Conservation (phyloP, 2,797 vertebrate genomes). For the Mormyrus hasselquistii region DNA sequence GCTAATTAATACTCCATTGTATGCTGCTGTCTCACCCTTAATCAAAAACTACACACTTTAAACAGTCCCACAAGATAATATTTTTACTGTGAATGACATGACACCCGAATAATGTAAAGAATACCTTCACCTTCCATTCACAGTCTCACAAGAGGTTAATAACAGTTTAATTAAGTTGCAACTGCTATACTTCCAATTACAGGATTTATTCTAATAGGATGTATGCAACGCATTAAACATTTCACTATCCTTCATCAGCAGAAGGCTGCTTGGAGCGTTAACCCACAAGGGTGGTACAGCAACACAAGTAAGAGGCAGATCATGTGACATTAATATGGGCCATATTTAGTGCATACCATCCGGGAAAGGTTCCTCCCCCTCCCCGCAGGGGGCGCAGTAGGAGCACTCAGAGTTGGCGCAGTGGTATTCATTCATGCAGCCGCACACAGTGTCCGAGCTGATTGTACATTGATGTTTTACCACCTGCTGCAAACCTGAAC, state of each 20-base stretch:
- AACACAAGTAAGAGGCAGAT: not conserved
- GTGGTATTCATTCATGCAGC: conserved; percentile 44
- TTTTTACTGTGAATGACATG: not conserved
- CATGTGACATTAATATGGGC: not conserved
- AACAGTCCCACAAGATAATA: not conserved
- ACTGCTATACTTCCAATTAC: not conserved
- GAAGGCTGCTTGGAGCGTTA: not conserved
- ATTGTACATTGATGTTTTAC: conserved; percentile 33
- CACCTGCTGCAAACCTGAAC: conserved; percentile 44
- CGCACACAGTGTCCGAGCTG: conserved; percentile 49
- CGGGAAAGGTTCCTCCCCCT: conserved; percentile 48
- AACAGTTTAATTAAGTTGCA: not conserved
- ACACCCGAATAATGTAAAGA: not conserved
- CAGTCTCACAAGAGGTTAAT: not conserved
- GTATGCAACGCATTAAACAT: not conserved
- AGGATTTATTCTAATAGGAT: not conserved
- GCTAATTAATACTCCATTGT: not conserved
- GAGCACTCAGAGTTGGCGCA: conserved; percentile 47
- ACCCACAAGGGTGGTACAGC: not conserved
- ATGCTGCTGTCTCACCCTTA: not conserved
- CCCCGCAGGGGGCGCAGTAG: conserved; percentile 47
- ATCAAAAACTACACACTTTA: not conserved
- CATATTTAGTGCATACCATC: not conserved
- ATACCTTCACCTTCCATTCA: not conserved
- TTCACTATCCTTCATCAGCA: not conserved